phyloP scores from a whole-genome alignment of 2,113 vertebrate genomes.

The Ivindomyrus marchei region DNA sequence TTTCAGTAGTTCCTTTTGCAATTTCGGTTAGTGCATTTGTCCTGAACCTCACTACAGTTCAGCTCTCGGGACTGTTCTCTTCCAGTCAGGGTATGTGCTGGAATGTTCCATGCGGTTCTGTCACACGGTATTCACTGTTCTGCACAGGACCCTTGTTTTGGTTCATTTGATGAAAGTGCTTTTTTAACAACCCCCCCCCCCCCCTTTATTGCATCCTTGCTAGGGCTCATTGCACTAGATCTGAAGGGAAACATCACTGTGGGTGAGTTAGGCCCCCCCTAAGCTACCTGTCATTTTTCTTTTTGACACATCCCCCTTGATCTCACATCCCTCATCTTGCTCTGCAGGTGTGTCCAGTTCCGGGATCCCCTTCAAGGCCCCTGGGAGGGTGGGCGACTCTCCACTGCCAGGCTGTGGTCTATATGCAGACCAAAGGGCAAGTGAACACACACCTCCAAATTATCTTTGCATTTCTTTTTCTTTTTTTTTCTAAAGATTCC shows the following conservation, averaged over 20 bases:
- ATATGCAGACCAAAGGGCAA: constrained; percentile 36
- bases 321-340: not conserved
- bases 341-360: constrained; percentile 40
- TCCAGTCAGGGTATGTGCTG: not conserved
- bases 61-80: not conserved
- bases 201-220: not conserved
- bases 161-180: not conserved
- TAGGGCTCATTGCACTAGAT: constrained; percentile 38
- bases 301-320: not conserved
- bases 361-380: constrained; percentile 39
- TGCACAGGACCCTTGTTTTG: not conserved
- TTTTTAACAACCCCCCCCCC: not conserved
- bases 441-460: not conserved
- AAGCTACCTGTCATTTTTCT: not conserved
- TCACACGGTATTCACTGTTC: not conserved
- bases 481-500: not conserved
- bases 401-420: constrained; percentile 38
- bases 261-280: constrained; percentile 13
- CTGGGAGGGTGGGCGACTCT: constrained; percentile 39
- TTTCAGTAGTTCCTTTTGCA: not conserved
- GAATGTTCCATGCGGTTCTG: not conserved
- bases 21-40: not conserved
- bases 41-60: not conserved
- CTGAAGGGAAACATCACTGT: constrained; percentile 39
- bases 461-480: not conserved